Percentiles rank a stretch among this genome's conserved stretches.
These are phyloP conservation scores for Laspeyria flexula DNA, from an alignment of 2,888 invertebrate genomes.

Conservation along the genomic window DNA sequence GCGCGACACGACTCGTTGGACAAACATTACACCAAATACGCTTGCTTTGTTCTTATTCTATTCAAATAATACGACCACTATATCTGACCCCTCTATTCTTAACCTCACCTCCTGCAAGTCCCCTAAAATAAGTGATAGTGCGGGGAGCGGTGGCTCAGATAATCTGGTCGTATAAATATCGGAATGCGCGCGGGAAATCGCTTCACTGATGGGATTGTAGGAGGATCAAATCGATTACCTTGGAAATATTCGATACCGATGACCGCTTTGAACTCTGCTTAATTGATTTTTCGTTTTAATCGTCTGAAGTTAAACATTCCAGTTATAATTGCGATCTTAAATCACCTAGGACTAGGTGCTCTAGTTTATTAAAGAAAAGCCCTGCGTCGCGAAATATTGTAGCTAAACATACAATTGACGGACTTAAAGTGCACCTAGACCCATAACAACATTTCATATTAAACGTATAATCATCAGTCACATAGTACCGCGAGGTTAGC, in stretches of 20 bases:
- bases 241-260: constrained; percentile 13
- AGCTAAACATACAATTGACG: no score
- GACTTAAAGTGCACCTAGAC: no score
- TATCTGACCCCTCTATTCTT: constrained; percentile 1
- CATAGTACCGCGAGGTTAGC: no score
- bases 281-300: constrained; percentile 8
- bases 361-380: no score
- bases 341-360: no score
- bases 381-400: no score
- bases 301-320: background rate
- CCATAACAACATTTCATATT: no score
- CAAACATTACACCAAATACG: constrained; percentile 17
- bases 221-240: constrained; percentile 13
- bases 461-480: no score
- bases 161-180: constrained; percentile 29
- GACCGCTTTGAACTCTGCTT: constrained; percentile 1
- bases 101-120: background rate
- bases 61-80: constrained; percentile 18
- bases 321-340: background rate
- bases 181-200: constrained; percentile 13
- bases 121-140: background rate
- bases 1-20: constrained; percentile 5
- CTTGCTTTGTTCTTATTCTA: constrained; percentile 21
- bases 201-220: constrained; percentile 16
- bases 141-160: constrained; percentile 7